Conservation (phyloP, 2,797 vertebrate species). For the Limosa lapponica region DNA sequence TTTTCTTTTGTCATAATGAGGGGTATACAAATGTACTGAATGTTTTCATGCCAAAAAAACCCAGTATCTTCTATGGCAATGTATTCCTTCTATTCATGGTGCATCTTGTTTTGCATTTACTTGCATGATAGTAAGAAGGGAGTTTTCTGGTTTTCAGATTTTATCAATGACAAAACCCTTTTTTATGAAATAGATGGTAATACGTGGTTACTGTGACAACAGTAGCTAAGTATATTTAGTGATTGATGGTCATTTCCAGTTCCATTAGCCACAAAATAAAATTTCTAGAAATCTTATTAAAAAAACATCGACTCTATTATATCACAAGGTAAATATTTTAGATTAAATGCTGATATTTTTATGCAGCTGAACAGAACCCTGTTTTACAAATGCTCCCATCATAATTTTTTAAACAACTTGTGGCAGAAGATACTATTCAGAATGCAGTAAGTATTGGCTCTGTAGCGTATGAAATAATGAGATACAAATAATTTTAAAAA, state of each 20-base stretch:
- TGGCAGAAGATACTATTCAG: background rate
- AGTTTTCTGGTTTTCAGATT: background rate
- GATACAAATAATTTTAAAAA: background rate
- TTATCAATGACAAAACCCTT: background rate
- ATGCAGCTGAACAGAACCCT: background rate
- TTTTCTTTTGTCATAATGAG: background rate
- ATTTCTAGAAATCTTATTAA: background rate
- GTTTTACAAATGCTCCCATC: background rate
- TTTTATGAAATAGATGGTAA: background rate
- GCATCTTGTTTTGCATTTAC: background rate
- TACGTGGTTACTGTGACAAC: background rate
- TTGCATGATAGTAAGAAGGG: background rate
- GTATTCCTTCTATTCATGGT: background rate
- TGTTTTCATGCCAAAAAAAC: background rate
- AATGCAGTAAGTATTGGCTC: background rate
- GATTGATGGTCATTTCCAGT: background rate
- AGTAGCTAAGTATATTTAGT: background rate
- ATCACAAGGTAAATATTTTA: background rate
- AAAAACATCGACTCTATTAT: background rate
- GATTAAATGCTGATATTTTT: background rate
- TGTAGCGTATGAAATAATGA: background rate
- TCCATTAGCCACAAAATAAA: background rate
- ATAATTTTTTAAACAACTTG: background rate
- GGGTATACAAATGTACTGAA: background rate
- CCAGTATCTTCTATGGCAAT: background rate